A percentile compares a stretch with the other conserved stretches of the same genome.
Conservation (phyloP, 2,888 invertebrate genomes). For the Sycophila texana region DNA sequence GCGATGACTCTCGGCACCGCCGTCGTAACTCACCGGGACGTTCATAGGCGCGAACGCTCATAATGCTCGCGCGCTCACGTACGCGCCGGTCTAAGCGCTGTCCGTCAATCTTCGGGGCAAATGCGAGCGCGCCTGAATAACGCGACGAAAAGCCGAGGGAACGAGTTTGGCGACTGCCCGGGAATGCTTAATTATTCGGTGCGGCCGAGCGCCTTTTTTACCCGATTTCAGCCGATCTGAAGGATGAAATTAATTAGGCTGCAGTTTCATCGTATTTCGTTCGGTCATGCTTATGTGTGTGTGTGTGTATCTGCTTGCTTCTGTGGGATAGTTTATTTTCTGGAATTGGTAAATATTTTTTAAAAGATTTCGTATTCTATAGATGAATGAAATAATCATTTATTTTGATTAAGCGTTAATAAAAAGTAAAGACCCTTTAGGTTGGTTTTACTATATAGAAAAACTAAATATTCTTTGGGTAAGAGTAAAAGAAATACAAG, state of each 20-base stretch:
- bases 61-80: conserved; percentile 30
- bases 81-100: conserved; percentile 2
- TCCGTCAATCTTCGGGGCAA: conserved; percentile 31
- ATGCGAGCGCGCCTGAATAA: not conserved
- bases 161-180: no score
- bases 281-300: no score
- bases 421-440: no score
- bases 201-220: not conserved
- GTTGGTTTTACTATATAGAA: no score
- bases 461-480: conserved; percentile 13
- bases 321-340: no score
- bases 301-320: no score
- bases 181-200: not conserved
- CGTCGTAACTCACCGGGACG: conserved; percentile 47
- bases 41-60: conserved; percentile 45
- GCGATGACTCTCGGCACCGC: conserved; percentile 5
- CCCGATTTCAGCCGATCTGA: not conserved
- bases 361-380: no score
- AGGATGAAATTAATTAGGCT: not conserved
- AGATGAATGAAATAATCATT: no score
- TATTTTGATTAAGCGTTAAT: no score
- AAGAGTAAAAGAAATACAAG: not conserved
- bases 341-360: no score
- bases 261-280: no score
- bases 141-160: not conserved